A percentile compares a stretch with the other conserved stretches of the same genome.
Conservation (phyloP, 2,888 invertebrate genomes). For the Phania funesta region DNA sequence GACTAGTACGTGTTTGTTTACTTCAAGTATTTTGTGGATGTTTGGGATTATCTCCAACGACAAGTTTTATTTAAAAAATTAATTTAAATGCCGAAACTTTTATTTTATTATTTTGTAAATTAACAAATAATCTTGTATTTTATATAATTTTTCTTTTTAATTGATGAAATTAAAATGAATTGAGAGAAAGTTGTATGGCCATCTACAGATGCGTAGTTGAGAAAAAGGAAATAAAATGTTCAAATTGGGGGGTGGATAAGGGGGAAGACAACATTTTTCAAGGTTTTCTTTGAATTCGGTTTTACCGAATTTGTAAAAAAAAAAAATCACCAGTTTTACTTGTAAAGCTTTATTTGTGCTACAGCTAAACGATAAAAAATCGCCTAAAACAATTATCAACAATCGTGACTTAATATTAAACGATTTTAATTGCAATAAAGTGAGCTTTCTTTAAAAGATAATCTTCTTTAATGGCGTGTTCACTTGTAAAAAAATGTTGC, state of each 20-base stretch:
- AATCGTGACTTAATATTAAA: too few species aligned
- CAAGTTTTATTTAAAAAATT: not conserved
- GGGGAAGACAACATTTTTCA: not conserved
- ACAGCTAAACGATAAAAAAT: too few species aligned
- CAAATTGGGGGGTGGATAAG: not conserved
- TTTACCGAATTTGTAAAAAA: too few species aligned
- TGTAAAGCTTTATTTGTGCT: too few species aligned
- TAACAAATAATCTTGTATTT: not conserved
- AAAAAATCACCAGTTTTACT: too few species aligned
- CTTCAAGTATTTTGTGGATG: not conserved
- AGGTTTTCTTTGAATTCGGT: too few species aligned
- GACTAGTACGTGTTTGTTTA: too few species aligned
- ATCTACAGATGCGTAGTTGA: conserved; percentile 20
- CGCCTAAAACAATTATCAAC: too few species aligned
- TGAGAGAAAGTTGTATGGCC: conserved; percentile 44
- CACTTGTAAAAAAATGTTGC: too few species aligned
- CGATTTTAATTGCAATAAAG: too few species aligned
- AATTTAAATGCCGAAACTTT: conserved; percentile 1
- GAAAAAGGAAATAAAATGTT: not conserved
- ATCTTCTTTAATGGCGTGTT: too few species aligned
- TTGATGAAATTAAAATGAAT: conserved; percentile 11
- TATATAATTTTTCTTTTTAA: conserved; percentile 21
- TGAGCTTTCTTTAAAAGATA: too few species aligned
- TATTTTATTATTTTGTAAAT: conserved; percentile 1
- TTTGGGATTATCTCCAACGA: not conserved